Conservation (phyloP, 1,140 invertebrate species). For the Lethocerus indicus region DNA sequence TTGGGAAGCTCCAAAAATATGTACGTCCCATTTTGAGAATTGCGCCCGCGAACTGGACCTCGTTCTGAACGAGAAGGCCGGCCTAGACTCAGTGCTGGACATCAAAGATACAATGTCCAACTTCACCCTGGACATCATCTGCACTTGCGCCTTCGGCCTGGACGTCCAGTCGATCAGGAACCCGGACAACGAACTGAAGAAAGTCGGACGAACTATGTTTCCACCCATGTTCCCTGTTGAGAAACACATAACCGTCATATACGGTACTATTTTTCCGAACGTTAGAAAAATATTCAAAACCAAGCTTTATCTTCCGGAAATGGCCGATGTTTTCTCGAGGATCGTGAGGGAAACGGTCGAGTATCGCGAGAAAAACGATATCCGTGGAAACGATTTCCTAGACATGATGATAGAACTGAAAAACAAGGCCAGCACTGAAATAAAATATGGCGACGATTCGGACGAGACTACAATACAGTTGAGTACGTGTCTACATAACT, state of each 20-base stretch:
- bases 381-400: conserved; percentile 26
- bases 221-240: no score
- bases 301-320: conserved; percentile 6
- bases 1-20: no score
- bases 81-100: conserved; percentile 23
- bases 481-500: not conserved
- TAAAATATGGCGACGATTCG: not conserved
- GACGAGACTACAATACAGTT: not conserved
- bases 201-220: no score
- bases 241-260: no score
- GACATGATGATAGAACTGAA: conserved; percentile 19
- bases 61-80: no score
- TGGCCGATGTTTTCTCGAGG: conserved; percentile 19
- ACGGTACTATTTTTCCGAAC: conserved; percentile 1
- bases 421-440: conserved; percentile 2
- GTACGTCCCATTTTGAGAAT: no score
- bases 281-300: not conserved
- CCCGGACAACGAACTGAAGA: conserved; percentile 29
- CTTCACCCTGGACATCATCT: conserved; percentile 33
- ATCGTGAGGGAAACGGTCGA: conserved; percentile 23
- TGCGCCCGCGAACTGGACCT: no score
- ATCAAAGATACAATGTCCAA: conserved; percentile 27
- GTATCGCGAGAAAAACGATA: conserved; percentile 25
- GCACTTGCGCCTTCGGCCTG: conserved; percentile 34
- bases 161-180: conserved; percentile 30